Evolutionary conservation across 2,888 invertebrate genomes (phyloP).

Genomic region (Syritta pipiens): DNA sequence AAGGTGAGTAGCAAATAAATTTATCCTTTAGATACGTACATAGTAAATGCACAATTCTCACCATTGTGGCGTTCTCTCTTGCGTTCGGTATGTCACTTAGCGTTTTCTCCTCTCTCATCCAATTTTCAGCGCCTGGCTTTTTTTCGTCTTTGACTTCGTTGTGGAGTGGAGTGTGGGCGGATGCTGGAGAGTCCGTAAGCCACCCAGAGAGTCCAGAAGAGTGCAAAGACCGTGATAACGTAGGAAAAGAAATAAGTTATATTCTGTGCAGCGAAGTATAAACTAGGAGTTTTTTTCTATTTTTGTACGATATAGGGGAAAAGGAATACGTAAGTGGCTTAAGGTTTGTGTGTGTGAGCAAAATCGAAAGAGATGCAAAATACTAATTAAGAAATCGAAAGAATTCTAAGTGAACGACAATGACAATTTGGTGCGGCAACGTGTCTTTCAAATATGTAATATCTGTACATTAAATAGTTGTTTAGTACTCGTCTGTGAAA

Average conservation of each 20-base stretch:
- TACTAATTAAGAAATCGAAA: slow-evolving; percentile 65
- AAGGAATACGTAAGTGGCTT: too few relatives aligned
- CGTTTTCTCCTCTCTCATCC: too few relatives aligned
- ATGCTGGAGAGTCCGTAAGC: background rate
- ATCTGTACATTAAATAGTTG: too few relatives aligned
- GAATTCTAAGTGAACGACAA: slow-evolving; percentile 52
- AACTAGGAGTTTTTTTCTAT: slow-evolving; percentile 39
- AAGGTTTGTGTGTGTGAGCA: slow-evolving; percentile 20
- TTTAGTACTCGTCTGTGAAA: too few relatives aligned
- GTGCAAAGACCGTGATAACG: slow-evolving; percentile 4
- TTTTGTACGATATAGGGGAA: slow-evolving; percentile 22
- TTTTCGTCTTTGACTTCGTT: background rate
- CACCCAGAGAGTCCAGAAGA: background rate
- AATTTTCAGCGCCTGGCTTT: background rate
- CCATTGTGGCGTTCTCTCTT: slow-evolving; percentile 47
- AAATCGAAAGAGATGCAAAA: slow-evolving; percentile 63
- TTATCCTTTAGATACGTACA: slow-evolving; percentile 45
- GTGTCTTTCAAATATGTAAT: too few relatives aligned
- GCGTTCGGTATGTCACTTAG: too few relatives aligned
- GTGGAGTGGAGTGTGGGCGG: background rate
- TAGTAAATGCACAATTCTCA: slow-evolving; percentile 52
- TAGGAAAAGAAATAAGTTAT: slow-evolving; percentile 50
- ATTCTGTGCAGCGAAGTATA: slow-evolving; percentile 43
- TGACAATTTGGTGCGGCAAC: slow-evolving; percentile 28
- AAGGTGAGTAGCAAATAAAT: slow-evolving; percentile 42